Conservation (phyloP, 2,797 vertebrate genomes). For the Hafferia zeledoni region DNA sequence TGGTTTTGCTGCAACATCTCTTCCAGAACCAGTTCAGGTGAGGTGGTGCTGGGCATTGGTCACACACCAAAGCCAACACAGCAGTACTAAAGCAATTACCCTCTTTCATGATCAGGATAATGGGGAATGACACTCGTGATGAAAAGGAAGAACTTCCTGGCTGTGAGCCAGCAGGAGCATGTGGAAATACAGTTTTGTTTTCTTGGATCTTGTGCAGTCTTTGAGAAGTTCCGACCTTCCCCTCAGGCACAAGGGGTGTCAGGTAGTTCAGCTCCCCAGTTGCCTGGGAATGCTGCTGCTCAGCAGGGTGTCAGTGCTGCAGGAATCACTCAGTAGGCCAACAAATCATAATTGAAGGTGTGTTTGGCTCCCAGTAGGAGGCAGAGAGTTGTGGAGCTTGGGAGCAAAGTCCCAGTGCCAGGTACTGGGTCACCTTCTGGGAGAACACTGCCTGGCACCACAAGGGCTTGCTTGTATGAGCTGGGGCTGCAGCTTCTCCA, state of each 20-base stretch:
- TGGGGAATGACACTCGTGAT: neutral
- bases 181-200: neutral
- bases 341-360: neutral
- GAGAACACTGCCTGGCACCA: neutral
- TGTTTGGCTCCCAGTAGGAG: neutral
- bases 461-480: neutral
- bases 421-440: rapidly evolving
- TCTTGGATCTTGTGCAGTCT: rapidly evolving
- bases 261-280: neutral
- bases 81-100: neutral
- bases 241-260: neutral
- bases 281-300: neutral
- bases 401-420: neutral
- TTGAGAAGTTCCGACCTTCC: neutral
- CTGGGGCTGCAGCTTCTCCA: neutral
- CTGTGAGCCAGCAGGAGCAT: neutral
- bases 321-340: neutral
- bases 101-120: neutral
- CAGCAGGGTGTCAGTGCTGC: neutral
- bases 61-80: neutral
- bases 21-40: neutral
- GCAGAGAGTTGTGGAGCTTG: neutral
- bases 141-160: neutral
- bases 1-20: neutral
- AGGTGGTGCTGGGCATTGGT: neutral